These are phyloP conservation scores for Hozukius guyotensis DNA, from an alignment of 2,797 vertebrate genomes.

Conservation along the genomic window DNA sequence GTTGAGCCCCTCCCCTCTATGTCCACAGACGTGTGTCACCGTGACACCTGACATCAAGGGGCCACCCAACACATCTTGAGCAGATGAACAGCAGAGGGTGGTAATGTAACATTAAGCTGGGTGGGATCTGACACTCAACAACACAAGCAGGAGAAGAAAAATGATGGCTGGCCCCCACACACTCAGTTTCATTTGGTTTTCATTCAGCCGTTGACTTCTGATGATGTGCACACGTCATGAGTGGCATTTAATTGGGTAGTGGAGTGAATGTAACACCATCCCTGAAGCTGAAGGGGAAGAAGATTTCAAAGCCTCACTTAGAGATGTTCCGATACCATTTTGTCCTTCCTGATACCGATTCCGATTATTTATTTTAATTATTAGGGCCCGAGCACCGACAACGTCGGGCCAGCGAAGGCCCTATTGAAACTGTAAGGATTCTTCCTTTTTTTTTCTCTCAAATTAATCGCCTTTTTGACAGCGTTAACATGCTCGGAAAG, in stretches of 20 bases:
- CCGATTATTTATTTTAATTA: too few species aligned
- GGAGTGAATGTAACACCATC: neutral
- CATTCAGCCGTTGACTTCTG: neutral
- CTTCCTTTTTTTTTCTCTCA: too few species aligned
- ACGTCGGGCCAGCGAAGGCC: too few species aligned
- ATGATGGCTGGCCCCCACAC: neutral
- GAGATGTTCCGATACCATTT: too few species aligned
- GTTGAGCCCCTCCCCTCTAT: neutral
- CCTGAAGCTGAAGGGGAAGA: neutral
- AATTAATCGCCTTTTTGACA: too few species aligned
- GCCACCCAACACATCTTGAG: constrained; percentile 53
- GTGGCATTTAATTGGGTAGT: neutral
- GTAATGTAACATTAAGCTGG: constrained; percentile 63
- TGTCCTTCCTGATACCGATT: too few species aligned
- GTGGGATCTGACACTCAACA: neutral
- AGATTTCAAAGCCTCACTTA: neutral
- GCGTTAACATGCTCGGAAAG: too few species aligned
- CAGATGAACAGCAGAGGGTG: constrained; percentile 72
- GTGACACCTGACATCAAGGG: constrained; percentile 48
- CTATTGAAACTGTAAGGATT: too few species aligned
- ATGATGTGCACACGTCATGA: neutral
- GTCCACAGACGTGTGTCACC: constrained; percentile 7
- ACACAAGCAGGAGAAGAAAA: constrained; percentile 14
- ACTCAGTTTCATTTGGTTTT: neutral
- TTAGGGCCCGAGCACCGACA: too few species aligned